These are phyloP conservation scores for Montipora efflorescens DNA, from an alignment of 64 coral and sea anemone species.

Conservation along the genomic window DNA sequence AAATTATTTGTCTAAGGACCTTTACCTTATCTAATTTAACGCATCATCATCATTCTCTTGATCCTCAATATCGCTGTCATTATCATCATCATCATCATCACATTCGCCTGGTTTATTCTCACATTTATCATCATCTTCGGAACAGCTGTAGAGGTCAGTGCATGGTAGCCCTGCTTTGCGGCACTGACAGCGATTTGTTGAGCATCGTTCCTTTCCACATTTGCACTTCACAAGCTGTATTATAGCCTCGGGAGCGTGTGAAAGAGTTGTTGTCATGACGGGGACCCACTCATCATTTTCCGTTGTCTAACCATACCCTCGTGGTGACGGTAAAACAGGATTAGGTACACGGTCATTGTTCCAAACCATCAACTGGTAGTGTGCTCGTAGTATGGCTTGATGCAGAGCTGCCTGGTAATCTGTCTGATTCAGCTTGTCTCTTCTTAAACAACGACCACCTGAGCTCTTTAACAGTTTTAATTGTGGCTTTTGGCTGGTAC, in stretches of 20 bases:
- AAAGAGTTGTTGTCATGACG: slow-evolving; percentile 33
- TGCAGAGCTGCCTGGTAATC: slow-evolving; percentile 22
- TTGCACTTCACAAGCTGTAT: slow-evolving; percentile 33
- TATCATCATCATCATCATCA: too few species aligned
- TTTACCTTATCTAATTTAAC: too few species aligned
- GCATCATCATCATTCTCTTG: too few species aligned
- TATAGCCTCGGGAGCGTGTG: slow-evolving; percentile 16
- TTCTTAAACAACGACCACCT: slow-evolving; percentile 27
- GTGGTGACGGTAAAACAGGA: slow-evolving; percentile 18
- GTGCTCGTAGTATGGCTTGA: slow-evolving; percentile 14
- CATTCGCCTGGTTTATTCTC: too few species aligned
- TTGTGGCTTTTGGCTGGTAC: slow-evolving; percentile 30
- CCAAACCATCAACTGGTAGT: slow-evolving; percentile 37
- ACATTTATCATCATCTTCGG: too few species aligned
- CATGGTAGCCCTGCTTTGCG: slow-evolving; percentile 36
- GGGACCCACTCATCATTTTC: slow-evolving; percentile 40
- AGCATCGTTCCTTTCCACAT: slow-evolving; percentile 18
- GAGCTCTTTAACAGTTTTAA: slow-evolving; percentile 18
- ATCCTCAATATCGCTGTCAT: too few species aligned
- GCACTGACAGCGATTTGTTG: slow-evolving; percentile 13
- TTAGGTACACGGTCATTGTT: slow-evolving; percentile 25
- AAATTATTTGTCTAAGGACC: too few species aligned
- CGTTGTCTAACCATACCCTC: slow-evolving; percentile 31
- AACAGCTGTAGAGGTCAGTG: too few species aligned
- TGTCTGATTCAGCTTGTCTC: slow-evolving; percentile 17